Base-by-base conservation (phyloP, 2,113 vertebrate species). In the Parotia lawesii region DNA sequence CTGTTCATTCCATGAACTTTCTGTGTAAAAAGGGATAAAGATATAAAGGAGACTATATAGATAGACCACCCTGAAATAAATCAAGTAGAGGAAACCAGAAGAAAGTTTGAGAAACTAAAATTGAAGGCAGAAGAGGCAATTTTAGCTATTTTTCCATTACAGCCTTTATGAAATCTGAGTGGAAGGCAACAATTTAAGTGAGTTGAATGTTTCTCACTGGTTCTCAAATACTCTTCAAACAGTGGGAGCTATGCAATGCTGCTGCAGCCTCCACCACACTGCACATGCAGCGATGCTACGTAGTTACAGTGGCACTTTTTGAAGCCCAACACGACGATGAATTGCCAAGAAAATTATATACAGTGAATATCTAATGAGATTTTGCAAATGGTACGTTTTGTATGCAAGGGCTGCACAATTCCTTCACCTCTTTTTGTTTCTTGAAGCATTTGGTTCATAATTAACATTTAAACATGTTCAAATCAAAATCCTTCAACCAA, bases 251-350 rank as follows among this genome's bases (percentile, higher is more conserved):
- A 6, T 3, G 40, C 13, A 60, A 4, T 1, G 28, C 33, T 19
- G 40, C 2, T 9, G 62, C 47, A 51, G n/a, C 6, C 51, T 35
- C 27, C 64, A 21, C 12, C 58, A 20, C 4, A 2, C 9, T 24
- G 31, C 29, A 48, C 0, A 0, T 22, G 60, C 88, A 38, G 56
- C 0, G 0, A 54, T 1, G 45, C 64, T 12, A 10, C 0, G 0
- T 0, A 7, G 28, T 11, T 65, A 66, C 6, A 3, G 44, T 2
- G 27, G 38, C 56, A 31, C 57, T 29, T n/a, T 12, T 1, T n/a
- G 58, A 67, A 80, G 69, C 35, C 83, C 44, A 38, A 33, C 23
- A 3, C 0, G 0, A 33, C 0, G 2, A 42, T 0, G 38, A 83
- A 40, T 8, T 23, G 50, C 72, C 51, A 6, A 73, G 67, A 64